A percentile compares a stretch with the other conserved stretches of the same genome.
These are phyloP conservation scores for Empidonax alnorum DNA, from an alignment of 2,113 vertebrate genomes.

Conservation along the genomic window DNA sequence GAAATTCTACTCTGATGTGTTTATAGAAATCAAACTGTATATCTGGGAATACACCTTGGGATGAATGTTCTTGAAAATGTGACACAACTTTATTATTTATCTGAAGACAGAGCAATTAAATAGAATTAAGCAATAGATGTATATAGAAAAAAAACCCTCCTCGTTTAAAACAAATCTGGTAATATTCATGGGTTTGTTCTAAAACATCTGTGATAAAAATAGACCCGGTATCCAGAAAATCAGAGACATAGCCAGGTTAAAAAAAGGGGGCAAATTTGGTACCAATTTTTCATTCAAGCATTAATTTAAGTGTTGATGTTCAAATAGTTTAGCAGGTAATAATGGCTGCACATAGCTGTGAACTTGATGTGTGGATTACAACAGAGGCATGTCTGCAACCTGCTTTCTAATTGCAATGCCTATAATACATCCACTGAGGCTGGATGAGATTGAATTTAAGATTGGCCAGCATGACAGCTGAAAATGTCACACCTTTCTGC, in stretches of 20 bases:
- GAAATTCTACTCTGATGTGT: neutral
- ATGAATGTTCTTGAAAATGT: neutral
- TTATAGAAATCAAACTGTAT: neutral
- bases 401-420: neutral
- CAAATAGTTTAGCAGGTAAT: neutral
- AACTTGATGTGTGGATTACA: neutral
- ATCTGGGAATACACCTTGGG: neutral
- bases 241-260: neutral
- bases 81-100: neutral
- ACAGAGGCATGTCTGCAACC: neutral
- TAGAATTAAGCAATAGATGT: neutral
- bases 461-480: constrained; percentile 25
- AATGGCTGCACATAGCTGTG: neutral
- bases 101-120: neutral
- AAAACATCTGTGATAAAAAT: neutral
- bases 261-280: neutral
- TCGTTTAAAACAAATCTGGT: neutral
- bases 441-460: constrained; percentile 24
- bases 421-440: neutral
- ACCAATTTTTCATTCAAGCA: neutral
- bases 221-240: neutral
- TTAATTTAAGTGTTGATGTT: neutral
- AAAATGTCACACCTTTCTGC: constrained; percentile 43
- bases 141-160: neutral
- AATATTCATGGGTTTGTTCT: neutral